Evolutionary conservation across 2,797 vertebrate species (phyloP).

Genomic region (Anguilla megastoma): DNA sequence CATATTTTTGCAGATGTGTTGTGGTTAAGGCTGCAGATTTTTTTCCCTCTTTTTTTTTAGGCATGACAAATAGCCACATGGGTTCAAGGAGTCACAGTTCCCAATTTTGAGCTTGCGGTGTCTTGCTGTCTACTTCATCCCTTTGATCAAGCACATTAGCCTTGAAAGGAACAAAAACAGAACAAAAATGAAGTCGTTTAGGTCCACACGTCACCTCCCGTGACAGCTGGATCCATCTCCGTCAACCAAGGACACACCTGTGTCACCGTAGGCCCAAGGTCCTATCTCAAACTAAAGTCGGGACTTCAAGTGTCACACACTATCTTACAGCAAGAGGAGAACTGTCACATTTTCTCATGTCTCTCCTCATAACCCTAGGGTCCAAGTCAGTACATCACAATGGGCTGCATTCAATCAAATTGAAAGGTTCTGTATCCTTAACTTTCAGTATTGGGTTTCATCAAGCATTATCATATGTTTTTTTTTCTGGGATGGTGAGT

Average conservation of each 20-base stretch:
- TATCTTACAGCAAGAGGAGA: background rate
- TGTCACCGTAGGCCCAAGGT: constrained; percentile 32
- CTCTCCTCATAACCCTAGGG: background rate
- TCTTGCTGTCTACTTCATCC: background rate
- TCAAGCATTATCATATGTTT: background rate
- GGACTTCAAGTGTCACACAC: constrained; percentile 20
- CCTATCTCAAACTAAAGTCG: constrained; percentile 35
- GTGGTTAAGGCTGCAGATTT: background rate
- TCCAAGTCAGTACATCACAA: background rate
- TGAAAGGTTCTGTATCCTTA: background rate
- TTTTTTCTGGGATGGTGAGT: background rate
- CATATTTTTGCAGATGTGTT: background rate
- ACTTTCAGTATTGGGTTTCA: background rate
- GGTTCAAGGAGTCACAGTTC: background rate
- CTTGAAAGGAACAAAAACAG: constrained; percentile 34
- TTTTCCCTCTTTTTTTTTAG: background rate
- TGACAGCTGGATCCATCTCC: constrained; percentile 48
- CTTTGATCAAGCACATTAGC: constrained; percentile 46
- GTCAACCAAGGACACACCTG: constrained; percentile 35
- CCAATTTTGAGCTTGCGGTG: background rate
- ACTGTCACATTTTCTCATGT: background rate
- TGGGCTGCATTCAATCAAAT: background rate
- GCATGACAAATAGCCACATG: background rate
- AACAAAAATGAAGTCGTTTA: constrained; percentile 42
- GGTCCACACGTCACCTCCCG: constrained; percentile 27